A percentile compares a stretch with the other conserved stretches of the same genome.
These are phyloP conservation scores for Origma solitaria DNA, from an alignment of 2,113 vertebrate species.

Conservation along the genomic window DNA sequence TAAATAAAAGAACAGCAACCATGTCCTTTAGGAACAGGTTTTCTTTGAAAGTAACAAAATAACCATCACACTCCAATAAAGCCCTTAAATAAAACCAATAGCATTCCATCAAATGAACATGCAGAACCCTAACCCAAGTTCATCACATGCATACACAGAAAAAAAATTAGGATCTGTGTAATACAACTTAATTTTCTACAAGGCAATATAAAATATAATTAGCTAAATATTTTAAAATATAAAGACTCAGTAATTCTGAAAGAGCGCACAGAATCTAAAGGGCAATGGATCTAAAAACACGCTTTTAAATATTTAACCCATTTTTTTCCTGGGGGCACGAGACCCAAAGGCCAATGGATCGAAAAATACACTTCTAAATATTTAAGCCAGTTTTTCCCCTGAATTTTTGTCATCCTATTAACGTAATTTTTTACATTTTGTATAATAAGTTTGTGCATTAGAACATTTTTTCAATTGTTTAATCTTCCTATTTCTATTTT, in stretches of 20 bases:
- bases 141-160: not conserved
- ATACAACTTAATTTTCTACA: not conserved
- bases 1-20: not conserved
- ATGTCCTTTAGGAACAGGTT: not conserved
- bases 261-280: not conserved
- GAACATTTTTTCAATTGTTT: slow-evolving; percentile 13
- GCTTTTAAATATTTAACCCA: not conserved
- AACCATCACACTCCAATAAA: not conserved
- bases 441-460: not conserved
- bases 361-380: slow-evolving; percentile 18
- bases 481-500: slow-evolving; percentile 30
- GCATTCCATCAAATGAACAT: not conserved
- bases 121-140: not conserved
- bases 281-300: not conserved
- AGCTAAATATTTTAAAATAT: not conserved
- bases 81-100: not conserved
- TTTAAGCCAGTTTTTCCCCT: not conserved
- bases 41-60: not conserved
- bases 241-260: not conserved
- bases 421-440: not conserved
- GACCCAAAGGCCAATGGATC: not conserved
- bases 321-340: not conserved
- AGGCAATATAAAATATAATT: not conserved
- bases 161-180: not conserved
- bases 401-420: slow-evolving; percentile 31